Base-by-base conservation (phyloP, 2,113 vertebrate species). In the Perognathus longimembris region DNA sequence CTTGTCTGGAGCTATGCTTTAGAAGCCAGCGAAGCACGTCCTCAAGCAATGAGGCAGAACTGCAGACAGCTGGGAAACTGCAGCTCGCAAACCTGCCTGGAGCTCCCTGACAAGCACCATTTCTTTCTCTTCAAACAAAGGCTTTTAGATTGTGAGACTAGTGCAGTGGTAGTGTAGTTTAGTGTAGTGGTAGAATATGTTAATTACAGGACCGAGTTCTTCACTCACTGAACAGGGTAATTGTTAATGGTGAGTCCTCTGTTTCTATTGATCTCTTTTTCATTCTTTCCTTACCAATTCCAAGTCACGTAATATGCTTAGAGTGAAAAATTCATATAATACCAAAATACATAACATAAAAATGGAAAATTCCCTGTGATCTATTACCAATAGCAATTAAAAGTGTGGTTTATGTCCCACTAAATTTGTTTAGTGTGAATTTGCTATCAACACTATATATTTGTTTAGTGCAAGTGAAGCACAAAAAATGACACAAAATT, bases 41-140 rank as follows among this genome's bases (percentile, higher is more conserved):
- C 90, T 79, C 73, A 86, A 21, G 84, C 89, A 96, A 96, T 96
- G 96, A 97, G 95, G 96, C 96, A 95, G 94, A 97, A 96, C 96
- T 89, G 92, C 21, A 83, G 89, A 92, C 96, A 95, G 95, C 94
- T 95, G 95, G 90, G 87, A 94, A 92, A 85, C 0, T n/a, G 84
- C 24, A 75, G 91, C 87, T 90, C 84, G 59, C 83, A 81, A 80
- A 81, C 83, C 73, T 76, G 76, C 34, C 64, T n/a, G 26, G 54
- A 57, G 30, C 30, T 88, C 84, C 75, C 9, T 67, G 74, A 75
- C 26, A 66, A 64, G 69, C 26, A 67, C 15, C 26, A 70, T 32
- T 79, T 74, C 81, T 80, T 78, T 78, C 63, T 90, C 85, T 88
- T 88, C 59, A 85, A 80, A 93, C 71, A 93, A 94, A 94, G 87